Base-by-base conservation (phyloP, 2,888 invertebrate genomes). In the Eristalinus aeneus region DNA sequence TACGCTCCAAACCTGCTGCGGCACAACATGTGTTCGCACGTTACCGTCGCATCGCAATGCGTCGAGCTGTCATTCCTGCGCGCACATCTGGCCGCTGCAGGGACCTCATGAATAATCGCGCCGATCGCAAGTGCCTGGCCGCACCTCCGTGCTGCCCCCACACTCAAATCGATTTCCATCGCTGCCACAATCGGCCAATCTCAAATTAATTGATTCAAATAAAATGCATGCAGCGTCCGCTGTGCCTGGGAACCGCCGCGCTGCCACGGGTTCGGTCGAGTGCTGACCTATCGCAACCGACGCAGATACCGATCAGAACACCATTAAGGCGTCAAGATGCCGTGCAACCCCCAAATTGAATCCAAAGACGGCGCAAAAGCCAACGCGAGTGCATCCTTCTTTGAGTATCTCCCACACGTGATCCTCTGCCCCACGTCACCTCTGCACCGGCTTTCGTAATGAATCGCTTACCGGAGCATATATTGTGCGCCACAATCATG, bases 291-390 rank as follows among this genome's bases (percentile, higher is more conserved):
- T 68, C 34, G 32, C n/a, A 53, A 53, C 6, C 53, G 32, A 20
- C 27, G 20, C 16, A 23, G 46, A 32, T 31, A 20, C n/a, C 31
- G n/a, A 23, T 16, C 27, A n/a, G 61, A 73, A 54, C 36, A 54
- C 67, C 67, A 82, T 63, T 16, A 67, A 68, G 65, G 65, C 75
- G 67, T 77, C 64, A 77, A 64, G 74, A 46, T 63, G 80, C 80
- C 81, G 73, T 85, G 76, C 81, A 85, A 85, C 76, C 77, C 73
- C 68, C 53, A 72, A 85, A 85, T 81, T 85, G 85, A 85, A 81
- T 72, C 72, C 71, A 65, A 61, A 83, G 54, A 78, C 22, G 39
- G 60, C 56, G 65, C n/a, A 65, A 54, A 16, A n/a, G n/a, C 23
- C n/a, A 23, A 72, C 72, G 22, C 11, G 75, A 64, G 53, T 56